Evolutionary conservation across 2,888 invertebrate species (phyloP), one percentile per base, ranked within the genome.

Genomic region (Leucophenga montana): DNA sequence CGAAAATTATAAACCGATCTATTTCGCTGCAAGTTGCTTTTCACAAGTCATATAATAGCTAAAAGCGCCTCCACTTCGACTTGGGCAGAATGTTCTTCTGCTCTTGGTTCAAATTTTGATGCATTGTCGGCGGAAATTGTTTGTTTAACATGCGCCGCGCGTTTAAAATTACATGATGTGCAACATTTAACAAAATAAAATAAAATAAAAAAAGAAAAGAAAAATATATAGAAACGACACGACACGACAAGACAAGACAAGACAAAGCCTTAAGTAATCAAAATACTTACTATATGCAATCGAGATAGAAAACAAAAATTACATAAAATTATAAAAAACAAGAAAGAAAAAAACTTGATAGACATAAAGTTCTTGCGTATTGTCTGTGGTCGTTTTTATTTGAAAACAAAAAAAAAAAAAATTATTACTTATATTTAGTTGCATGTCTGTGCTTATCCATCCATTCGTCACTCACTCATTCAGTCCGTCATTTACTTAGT

Each of bases 141-240:
- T 84, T 82, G 81, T 76, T 82, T 81, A 84, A 84, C 83, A 82
- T 82, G 82, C 82, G 77, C 78, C 75, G 64, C 74, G 84, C 81
- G 79, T 79, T 82, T 84, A 81, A 84, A 84, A 83, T 79, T 84
- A 84, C 82, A 82, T 76, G 81, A 84, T 80, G 83, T 77, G 83
- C 83, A 64, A 75, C 81, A 79, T 84, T 84, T 79, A 84, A 79
- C 77, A 83, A 80, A 78, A 77, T 75, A 69, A 53, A 50, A 68
- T 68, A 67, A 33, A 72, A 20, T 39, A 64, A 57, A 1, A 50
- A 69, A 67, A 48, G 31, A 62, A 50, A 57, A 22, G 18, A 66
- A 67, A 70, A 66, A 33, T 33, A 33, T 5, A 33, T 5, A 75
- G 69, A 69, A 73, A 75, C 71, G 8, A 39, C 74, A 74, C 72